Conservation (phyloP, 2,888 invertebrate genomes). For the Zygogramma bicolorata region DNA sequence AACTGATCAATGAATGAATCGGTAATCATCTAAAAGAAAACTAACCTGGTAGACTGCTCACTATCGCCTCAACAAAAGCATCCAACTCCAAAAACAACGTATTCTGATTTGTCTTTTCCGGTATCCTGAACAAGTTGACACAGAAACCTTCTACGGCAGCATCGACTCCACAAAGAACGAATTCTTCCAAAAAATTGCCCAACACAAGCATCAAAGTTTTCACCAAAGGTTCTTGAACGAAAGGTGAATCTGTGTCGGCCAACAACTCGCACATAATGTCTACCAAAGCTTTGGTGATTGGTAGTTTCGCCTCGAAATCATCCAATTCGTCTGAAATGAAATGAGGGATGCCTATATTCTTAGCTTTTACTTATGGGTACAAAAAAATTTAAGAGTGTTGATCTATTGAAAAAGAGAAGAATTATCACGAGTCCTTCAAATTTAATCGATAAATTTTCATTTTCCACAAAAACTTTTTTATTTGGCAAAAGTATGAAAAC, state of each 20-base stretch:
- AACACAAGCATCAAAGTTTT: slow-evolving; percentile 66
- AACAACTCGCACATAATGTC: slow-evolving; percentile 69
- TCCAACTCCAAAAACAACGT: slow-evolving; percentile 58
- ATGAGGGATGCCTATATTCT: not conserved
- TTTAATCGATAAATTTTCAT: too few species aligned
- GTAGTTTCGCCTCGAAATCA: slow-evolving; percentile 68
- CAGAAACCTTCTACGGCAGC: slow-evolving; percentile 52
- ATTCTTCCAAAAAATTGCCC: slow-evolving; percentile 65
- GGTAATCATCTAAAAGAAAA: slow-evolving; percentile 31
- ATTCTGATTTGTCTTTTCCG: slow-evolving; percentile 49
- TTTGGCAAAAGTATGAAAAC: too few species aligned
- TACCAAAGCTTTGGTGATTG: slow-evolving; percentile 65
- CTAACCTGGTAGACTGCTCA: slow-evolving; percentile 59
- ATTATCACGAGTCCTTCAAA: too few species aligned
- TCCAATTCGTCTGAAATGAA: slow-evolving; percentile 67
- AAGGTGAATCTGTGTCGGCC: slow-evolving; percentile 65
- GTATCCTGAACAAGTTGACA: slow-evolving; percentile 51
- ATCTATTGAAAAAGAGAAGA: too few species aligned
- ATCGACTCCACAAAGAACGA: slow-evolving; percentile 49
- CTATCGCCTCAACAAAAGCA: slow-evolving; percentile 55
- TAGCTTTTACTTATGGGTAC: too few species aligned
- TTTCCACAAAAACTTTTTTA: too few species aligned
- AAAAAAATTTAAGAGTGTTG: too few species aligned
- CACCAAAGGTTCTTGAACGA: slow-evolving; percentile 69
- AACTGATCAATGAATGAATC: too few species aligned